These are phyloP conservation scores for Cantharis rustica DNA, from an alignment of 2,888 invertebrate genomes.

Conservation along the genomic window DNA sequence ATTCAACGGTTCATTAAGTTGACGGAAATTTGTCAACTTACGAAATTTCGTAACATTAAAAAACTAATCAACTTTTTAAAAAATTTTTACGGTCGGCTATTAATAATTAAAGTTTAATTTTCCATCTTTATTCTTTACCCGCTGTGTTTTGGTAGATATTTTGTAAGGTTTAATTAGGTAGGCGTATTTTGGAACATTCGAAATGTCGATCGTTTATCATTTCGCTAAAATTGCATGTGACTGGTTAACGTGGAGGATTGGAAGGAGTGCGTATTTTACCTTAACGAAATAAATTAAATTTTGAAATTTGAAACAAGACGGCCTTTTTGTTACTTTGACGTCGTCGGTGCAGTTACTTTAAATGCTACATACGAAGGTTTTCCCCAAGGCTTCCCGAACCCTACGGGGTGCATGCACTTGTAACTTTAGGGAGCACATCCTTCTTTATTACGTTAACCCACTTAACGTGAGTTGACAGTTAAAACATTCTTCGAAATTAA, in stretches of 20 bases:
- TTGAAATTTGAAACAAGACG: neutral
- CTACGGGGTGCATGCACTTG: neutral
- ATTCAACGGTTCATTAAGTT: neutral
- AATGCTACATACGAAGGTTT: constrained; percentile 1
- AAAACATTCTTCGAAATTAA: constrained; percentile 5
- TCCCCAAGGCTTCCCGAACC: neutral
- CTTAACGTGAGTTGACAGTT: constrained; percentile 15
- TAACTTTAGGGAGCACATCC: neutral
- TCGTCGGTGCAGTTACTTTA: neutral
- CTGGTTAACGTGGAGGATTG: too few relatives aligned
- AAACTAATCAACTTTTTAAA: neutral
- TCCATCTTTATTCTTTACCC: constrained; percentile 1
- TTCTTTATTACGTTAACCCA: constrained; percentile 2
- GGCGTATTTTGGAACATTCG: constrained; percentile 8
- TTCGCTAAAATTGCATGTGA: constrained; percentile 1
- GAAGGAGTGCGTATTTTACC: neutral
- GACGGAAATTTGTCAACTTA: neutral
- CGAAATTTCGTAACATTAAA: neutral
- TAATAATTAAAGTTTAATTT: constrained; percentile 7
- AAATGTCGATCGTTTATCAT: constrained; percentile 3
- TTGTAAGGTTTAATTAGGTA: constrained; percentile 8
- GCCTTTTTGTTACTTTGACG: neutral
- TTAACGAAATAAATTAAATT: neutral
- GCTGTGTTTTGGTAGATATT: constrained; percentile 8
- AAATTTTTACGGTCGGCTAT: neutral